Percentiles rank a stretch among this genome's conserved stretches.
phyloP scores from a whole-genome alignment of 2,797 vertebrate genomes.

The Echeneis naucrates region DNA sequence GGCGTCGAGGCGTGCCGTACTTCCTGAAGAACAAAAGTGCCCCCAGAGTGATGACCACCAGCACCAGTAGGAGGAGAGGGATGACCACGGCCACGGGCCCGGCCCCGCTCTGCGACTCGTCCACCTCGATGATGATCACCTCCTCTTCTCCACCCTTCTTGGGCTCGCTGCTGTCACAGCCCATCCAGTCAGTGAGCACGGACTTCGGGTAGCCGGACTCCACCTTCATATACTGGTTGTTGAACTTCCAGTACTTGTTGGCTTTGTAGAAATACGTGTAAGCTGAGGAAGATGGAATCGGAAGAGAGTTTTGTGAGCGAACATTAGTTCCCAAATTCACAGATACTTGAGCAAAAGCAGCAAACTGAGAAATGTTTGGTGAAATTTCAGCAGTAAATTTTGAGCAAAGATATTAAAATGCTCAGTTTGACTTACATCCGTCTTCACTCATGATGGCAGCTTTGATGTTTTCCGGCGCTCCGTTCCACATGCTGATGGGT shows the following conservation, averaged over 20 bases:
- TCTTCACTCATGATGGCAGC: conserved; percentile 92
- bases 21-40: conserved; percentile 90
- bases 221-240: conserved; percentile 93
- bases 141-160: conserved; percentile 84
- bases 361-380: too few relatives aligned
- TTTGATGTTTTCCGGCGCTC: conserved; percentile 89
- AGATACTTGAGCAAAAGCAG: too few relatives aligned
- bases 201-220: conserved; percentile 93
- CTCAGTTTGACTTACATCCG: conserved; percentile 83
- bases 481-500: conserved; percentile 90
- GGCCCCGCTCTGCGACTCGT: conserved; percentile 77
- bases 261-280: conserved; percentile 96
- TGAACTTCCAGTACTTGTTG: conserved; percentile 95
- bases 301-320: not conserved
- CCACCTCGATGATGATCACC: conserved; percentile 90
- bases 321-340: too few relatives aligned
- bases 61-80: conserved; percentile 88
- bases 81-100: conserved; percentile 85
- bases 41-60: conserved; percentile 87
- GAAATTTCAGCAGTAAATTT: too few relatives aligned
- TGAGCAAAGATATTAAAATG: not conserved
- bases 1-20: conserved; percentile 91
- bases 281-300: conserved; percentile 74
- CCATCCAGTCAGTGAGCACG: conserved; percentile 91
- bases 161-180: conserved; percentile 87